Percentiles rank a stretch among this genome's conserved stretches.
These are phyloP conservation scores for Smithornis capensis DNA, from an alignment of 2,113 vertebrate species.

Conservation along the genomic window DNA sequence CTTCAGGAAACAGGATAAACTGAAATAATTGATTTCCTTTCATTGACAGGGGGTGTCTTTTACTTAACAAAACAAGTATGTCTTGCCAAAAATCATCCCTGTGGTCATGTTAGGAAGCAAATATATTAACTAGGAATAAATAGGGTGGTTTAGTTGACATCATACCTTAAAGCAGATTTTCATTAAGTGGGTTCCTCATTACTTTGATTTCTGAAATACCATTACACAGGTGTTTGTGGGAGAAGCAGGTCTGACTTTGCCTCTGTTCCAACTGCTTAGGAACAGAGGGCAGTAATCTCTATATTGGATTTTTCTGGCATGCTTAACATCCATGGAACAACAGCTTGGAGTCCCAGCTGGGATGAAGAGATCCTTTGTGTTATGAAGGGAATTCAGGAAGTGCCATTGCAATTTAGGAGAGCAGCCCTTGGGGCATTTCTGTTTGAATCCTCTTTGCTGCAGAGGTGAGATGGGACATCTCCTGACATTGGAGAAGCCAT, in stretches of 20 bases:
- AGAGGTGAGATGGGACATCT: neutral
- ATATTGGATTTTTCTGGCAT: neutral
- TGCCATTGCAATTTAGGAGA: neutral
- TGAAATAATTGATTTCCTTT: neutral
- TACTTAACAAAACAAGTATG: neutral
- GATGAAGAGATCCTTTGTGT: neutral
- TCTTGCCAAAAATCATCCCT: neutral
- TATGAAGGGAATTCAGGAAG: neutral
- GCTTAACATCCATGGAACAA: neutral
- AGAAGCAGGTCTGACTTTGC: neutral
- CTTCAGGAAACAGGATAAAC: neutral
- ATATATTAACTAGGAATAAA: neutral
- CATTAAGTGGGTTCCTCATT: neutral
- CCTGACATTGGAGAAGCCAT: neutral
- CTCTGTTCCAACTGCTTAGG: neutral
- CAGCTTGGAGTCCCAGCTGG: neutral
- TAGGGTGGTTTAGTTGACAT: neutral
- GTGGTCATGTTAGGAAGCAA: neutral
- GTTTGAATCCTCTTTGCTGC: neutral
- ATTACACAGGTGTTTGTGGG: neutral
- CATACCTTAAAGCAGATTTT: neutral
- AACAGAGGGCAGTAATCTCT: neutral
- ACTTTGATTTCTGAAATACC: neutral
- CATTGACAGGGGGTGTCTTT: neutral
- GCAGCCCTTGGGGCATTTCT: neutral